phyloP scores from a whole-genome alignment of 2,113 vertebrate species.

The Xyliphius kryptos region DNA sequence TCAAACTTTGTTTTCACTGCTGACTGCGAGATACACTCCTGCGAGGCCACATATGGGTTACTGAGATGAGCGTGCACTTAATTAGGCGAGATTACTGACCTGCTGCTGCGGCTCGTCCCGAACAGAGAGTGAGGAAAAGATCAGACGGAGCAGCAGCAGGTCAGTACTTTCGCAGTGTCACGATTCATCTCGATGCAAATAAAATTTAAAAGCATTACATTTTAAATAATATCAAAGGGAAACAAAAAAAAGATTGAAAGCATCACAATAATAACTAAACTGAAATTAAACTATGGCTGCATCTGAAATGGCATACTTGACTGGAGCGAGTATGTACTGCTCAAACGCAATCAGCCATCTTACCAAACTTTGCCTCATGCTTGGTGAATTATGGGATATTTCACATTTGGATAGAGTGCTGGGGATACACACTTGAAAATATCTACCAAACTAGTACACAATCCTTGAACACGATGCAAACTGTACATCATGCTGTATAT shows the following conservation, averaged over 20 bases:
- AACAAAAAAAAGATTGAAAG: too few relatives aligned
- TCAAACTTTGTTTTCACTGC: constrained; percentile 99
- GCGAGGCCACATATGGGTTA: constrained; percentile 78
- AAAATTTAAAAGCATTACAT: neutral
- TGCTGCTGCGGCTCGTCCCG: constrained; percentile 56
- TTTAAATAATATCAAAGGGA: constrained; percentile 8
- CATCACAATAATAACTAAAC: too few relatives aligned
- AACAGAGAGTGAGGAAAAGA: constrained; percentile 43
- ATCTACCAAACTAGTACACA: too few relatives aligned
- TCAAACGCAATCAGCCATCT: too few relatives aligned
- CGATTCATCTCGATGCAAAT: constrained; percentile 64
- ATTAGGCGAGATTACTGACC: constrained; percentile 60
- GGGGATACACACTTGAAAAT: too few relatives aligned
- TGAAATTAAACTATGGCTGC: constrained; percentile 21
- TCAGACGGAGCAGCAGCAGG: constrained; percentile 69
- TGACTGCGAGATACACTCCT: constrained; percentile 99
- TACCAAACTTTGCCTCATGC: too few relatives aligned
- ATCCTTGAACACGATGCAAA: too few relatives aligned
- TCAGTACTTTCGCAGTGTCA: constrained; percentile 51
- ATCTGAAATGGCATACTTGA: too few relatives aligned
- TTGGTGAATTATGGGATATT: too few relatives aligned
- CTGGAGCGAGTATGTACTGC: too few relatives aligned
- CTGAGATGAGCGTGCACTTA: constrained; percentile 51
- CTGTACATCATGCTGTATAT: too few relatives aligned
- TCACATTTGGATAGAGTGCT: too few relatives aligned